Evolutionary conservation across 2,888 invertebrate species (phyloP).

Genomic region (Anodontia alba): DNA sequence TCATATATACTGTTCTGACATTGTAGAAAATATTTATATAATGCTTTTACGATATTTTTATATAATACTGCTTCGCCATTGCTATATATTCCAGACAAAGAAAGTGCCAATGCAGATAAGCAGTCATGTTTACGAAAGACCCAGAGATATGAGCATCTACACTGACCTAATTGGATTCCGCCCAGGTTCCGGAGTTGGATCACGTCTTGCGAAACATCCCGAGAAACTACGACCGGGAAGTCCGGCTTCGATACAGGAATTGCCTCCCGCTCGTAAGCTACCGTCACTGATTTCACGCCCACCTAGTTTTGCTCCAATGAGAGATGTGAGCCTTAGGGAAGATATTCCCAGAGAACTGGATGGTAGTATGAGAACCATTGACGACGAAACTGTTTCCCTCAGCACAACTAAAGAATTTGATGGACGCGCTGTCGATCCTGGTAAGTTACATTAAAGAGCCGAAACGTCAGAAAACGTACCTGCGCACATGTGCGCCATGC

Average conservation of each 20-base stretch:
- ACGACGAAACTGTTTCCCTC: slow-evolving; percentile 28
- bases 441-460: slow-evolving; percentile 34
- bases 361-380: slow-evolving; percentile 7
- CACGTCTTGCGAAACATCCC: slow-evolving; percentile 50
- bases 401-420: slow-evolving; percentile 53
- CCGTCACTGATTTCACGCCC: not conserved
- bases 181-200: slow-evolving; percentile 17
- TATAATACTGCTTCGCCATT: no score
- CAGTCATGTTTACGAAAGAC: slow-evolving; percentile 37
- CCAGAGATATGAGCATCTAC: slow-evolving; percentile 34
- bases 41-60: no score
- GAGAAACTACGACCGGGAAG: slow-evolving; percentile 47
- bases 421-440: slow-evolving; percentile 63
- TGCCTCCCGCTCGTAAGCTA: slow-evolving; percentile 20
- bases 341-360: not conserved
- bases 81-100: slow-evolving; percentile 57
- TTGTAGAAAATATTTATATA: no score
- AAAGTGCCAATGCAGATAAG: slow-evolving; percentile 48
- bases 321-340: slow-evolving; percentile 3
- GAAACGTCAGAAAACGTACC: no score
- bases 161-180: slow-evolving; percentile 11
- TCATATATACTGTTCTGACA: no score
- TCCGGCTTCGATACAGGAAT: slow-evolving; percentile 25
- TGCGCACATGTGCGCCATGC: no score
- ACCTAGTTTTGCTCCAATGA: not conserved